phyloP scores from a whole-genome alignment of 1,140 invertebrate genomes.

The Cyclargus thomasi region DNA sequence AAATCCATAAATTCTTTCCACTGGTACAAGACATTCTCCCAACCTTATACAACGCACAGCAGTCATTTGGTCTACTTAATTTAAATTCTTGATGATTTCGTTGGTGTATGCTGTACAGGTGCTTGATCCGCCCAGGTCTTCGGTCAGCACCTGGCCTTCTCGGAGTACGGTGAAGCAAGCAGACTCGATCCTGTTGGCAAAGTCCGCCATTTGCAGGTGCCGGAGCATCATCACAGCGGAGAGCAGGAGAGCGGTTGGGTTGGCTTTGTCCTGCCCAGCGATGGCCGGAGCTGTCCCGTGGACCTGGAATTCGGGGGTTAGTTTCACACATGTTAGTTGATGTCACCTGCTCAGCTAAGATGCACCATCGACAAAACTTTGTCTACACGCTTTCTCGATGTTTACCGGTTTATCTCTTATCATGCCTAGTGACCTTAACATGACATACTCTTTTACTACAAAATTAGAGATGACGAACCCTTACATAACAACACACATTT shows the following conservation, averaged over 20 bases:
- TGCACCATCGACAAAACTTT: too few relatives aligned
- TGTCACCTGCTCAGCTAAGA: too few relatives aligned
- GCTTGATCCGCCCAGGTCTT: slow-evolving; percentile 91
- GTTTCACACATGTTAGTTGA: neutral
- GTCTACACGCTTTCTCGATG: too few relatives aligned
- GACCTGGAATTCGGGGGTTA: slow-evolving; percentile 78
- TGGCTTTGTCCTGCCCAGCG: slow-evolving; percentile 98
- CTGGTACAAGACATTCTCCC: neutral
- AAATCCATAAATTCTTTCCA: too few relatives aligned
- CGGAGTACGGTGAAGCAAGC: slow-evolving; percentile 94
- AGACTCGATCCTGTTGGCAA: slow-evolving; percentile 91
- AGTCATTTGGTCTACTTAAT: slow-evolving; percentile 16
- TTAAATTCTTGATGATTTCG: slow-evolving; percentile 34
- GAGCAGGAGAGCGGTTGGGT: slow-evolving; percentile 97
- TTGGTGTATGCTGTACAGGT: slow-evolving; percentile 47
- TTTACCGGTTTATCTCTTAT: too few relatives aligned
- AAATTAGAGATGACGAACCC: too few relatives aligned
- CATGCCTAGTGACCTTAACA: too few relatives aligned
- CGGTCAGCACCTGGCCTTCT: slow-evolving; percentile 89
- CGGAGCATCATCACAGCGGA: slow-evolving; percentile 99
- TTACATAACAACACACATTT: too few relatives aligned
- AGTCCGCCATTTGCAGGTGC: slow-evolving; percentile 87
- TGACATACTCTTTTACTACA: too few relatives aligned
- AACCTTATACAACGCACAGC: neutral
- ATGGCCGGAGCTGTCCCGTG: slow-evolving; percentile 99